Evolutionary conservation across 2,113 vertebrate genomes (phyloP).

Genomic region (Pelvicachromis taeniatus): DNA sequence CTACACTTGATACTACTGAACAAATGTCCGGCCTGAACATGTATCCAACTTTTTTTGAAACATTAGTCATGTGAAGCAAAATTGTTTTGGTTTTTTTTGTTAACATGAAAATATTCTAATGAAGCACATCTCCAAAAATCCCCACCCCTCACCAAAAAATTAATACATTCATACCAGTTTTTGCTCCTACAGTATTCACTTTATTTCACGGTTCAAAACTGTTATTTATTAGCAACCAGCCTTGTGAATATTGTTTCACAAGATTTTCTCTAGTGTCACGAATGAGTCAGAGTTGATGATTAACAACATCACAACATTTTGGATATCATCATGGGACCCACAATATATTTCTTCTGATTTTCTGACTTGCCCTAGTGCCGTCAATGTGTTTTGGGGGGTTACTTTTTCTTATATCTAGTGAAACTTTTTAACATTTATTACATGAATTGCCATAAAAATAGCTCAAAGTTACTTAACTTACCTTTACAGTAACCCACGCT

Average conservation of each 20-base stretch:
- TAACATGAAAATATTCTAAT: background rate
- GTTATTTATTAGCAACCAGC: background rate
- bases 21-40: background rate
- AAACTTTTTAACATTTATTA: background rate
- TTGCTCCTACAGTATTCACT: background rate
- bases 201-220: background rate
- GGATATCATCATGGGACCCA: background rate
- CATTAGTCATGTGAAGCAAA: background rate
- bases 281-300: background rate
- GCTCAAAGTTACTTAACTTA: background rate
- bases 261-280: background rate
- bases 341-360: background rate
- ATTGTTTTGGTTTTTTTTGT: background rate
- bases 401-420: background rate
- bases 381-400: background rate
- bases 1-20: background rate
- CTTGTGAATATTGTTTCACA: background rate
- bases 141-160: background rate
- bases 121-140: background rate
- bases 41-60: background rate
- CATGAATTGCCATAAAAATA: accelerated
- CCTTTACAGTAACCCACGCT: background rate
- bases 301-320: background rate
- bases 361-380: background rate
- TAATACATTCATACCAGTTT: background rate